Conservation (phyloP, 1,140 invertebrate genomes). For the Drosophila sucinea region DNA sequence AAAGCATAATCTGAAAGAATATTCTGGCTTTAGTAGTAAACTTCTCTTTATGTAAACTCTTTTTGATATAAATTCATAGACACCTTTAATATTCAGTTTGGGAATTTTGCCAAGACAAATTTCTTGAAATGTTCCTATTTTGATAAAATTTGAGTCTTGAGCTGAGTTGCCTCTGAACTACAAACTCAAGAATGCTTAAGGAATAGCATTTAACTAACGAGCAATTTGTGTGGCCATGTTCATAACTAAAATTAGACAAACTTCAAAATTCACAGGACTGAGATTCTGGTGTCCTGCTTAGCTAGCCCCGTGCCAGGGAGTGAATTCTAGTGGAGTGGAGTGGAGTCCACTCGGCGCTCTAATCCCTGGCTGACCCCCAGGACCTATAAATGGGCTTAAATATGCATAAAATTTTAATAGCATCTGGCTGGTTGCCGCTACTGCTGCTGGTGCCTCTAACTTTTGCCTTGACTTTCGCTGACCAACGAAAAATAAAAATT, state of each 20-base stretch:
- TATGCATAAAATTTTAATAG: slow-evolving; percentile 75
- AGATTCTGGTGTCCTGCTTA: neutral
- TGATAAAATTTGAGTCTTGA: slow-evolving; percentile 7
- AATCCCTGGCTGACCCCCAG: slow-evolving; percentile 36
- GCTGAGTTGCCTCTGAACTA: neutral
- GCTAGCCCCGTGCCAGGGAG: neutral
- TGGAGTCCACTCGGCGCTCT: neutral
- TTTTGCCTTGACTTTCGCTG: slow-evolving; percentile 70
- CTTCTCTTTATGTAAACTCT: neutral
- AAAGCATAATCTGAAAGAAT: neutral
- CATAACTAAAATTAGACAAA: slow-evolving; percentile 39
- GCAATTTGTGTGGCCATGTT: slow-evolving; percentile 31
- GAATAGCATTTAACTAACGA: slow-evolving; percentile 23
- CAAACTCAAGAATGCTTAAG: slow-evolving; percentile 11
- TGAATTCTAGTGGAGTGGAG: neutral
- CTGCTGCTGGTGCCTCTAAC: neutral
- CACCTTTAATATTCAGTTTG: neutral
- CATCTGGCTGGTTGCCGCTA: slow-evolving; percentile 16
- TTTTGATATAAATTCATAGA: neutral
- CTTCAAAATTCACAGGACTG: slow-evolving; percentile 11
- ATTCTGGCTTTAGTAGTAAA: too few species aligned
- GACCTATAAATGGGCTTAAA: slow-evolving; percentile 63
- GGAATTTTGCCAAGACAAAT: neutral
- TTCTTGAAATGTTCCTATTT: slow-evolving; percentile 2
- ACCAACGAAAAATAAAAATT: slow-evolving; percentile 23